Base-by-base conservation (phyloP, 2,888 invertebrate species). In the Protophormia terraenovae region DNA sequence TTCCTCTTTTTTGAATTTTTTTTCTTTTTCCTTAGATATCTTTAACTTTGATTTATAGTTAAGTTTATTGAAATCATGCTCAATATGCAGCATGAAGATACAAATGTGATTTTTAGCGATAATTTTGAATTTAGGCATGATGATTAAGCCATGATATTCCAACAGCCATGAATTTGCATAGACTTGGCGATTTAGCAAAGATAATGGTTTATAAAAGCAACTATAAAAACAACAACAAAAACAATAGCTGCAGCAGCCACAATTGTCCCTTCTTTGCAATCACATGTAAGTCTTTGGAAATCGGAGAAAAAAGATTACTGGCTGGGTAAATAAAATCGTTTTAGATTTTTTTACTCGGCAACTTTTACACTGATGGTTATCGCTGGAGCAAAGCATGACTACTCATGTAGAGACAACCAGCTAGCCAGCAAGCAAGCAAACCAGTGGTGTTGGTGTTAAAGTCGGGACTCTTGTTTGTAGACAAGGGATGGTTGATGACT, bases 281-380 rank as follows among this genome's bases (percentile, higher is more conserved):
- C 62, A 55, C 53, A 69, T 69, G 67, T 24, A 29, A 55, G 32
- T 35, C 27, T 19, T 22, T 32, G 14, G 58, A 62, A 41, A n/a
- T n/a, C n/a, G n/a, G 27, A 75, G 60, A 38, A 66, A 55, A 41
- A 22, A 22, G 50, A 19, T 19, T 1, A 27, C 32, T 58, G 45
- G 41, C 24, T 78, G 66, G 24, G 50, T 29, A 45, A 67, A 38
- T n/a, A 64, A 84, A 75, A 79, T 84, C 71, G 45, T 76, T 77
- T 77, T 58, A 58, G 72, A 66, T 72, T 71, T 62, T 72, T 50
- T 66, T 24, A n/a, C 32, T n/a, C 8, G 10, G 19, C 76, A 84
- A 55, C 80, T 80, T 82, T 85, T 85, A 82, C 85, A 85, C 82
- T 85, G 85, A 85, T 85, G 85, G 85, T 85, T 85, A 85, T 85